phyloP scores from a whole-genome alignment of 2,797 vertebrate species.

The Esox lucius region DNA sequence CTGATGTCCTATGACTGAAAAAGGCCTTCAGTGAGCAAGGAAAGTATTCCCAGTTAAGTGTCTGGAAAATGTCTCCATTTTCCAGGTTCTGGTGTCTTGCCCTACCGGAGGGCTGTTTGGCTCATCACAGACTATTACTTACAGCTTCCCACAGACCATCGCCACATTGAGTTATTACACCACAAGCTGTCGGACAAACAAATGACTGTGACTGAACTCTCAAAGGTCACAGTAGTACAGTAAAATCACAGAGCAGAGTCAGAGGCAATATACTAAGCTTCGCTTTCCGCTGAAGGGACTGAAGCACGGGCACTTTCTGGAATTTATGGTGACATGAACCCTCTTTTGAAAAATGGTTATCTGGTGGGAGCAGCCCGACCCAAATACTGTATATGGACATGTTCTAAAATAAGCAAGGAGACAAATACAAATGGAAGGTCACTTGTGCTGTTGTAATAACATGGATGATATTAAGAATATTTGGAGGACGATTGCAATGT shows the following conservation, averaged over 20 bases:
- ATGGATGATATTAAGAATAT: background rate
- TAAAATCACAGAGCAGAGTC: slow-evolving; percentile 63
- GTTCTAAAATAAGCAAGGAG: slow-evolving; percentile 51
- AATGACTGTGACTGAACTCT: slow-evolving; percentile 65
- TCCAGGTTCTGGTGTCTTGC: slow-evolving; percentile 45
- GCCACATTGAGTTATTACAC: slow-evolving; percentile 64
- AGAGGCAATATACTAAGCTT: slow-evolving; percentile 46
- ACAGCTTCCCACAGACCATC: slow-evolving; percentile 43
- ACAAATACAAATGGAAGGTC: slow-evolving; percentile 12
- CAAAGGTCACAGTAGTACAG: slow-evolving; percentile 69
- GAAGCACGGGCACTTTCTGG: slow-evolving; percentile 59
- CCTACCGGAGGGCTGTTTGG: slow-evolving; percentile 39
- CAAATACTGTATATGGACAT: slow-evolving; percentile 35
- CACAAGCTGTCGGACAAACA: slow-evolving; percentile 65
- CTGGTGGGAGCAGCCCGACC: slow-evolving; percentile 45
- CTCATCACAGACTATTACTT: slow-evolving; percentile 56
- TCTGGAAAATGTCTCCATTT: slow-evolving; percentile 46
- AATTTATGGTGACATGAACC: slow-evolving; percentile 67
- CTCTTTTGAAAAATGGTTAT: slow-evolving; percentile 62
- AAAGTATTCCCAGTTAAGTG: slow-evolving; percentile 19
- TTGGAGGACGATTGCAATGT: background rate
- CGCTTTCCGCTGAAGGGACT: slow-evolving; percentile 14
- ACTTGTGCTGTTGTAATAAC: background rate
- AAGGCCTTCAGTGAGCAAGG: slow-evolving; percentile 4
- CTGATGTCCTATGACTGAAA: slow-evolving; percentile 26